Conservation (phyloP, 1,140 invertebrate species). For the Sipha flava region DNA sequence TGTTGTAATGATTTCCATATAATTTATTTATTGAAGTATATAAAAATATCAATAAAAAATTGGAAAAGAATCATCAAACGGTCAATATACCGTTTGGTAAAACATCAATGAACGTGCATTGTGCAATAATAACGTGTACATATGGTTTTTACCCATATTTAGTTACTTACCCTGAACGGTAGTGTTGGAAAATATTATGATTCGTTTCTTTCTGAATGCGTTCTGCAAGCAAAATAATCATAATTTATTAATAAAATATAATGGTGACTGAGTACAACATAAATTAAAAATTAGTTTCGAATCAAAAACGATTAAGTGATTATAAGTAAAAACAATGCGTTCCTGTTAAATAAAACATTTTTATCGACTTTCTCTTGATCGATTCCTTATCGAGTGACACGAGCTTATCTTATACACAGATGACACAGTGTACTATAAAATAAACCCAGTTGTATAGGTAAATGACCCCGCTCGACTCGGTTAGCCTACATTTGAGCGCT, state of each 20-base stretch:
- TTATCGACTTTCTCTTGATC: conserved; percentile 23
- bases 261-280: too few relatives aligned
- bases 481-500: conserved; percentile 4
- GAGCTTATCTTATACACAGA: conserved; percentile 10
- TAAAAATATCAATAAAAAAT: background rate
- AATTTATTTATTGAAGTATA: background rate
- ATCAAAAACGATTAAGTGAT: background rate
- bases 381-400: conserved; percentile 14
- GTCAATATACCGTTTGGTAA: conserved; percentile 2
- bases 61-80: background rate
- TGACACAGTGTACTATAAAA: background rate
- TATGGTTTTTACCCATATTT: background rate
- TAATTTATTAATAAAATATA: too few relatives aligned
- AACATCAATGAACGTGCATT: background rate
- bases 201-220: background rate
- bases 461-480: conserved; percentile 1
- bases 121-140: background rate
- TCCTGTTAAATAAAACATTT: background rate
- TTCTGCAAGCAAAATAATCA: too few relatives aligned
- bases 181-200: too few relatives aligned
- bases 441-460: conserved; percentile 8
- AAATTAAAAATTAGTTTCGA: too few relatives aligned
- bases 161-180: background rate
- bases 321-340: conserved; percentile 2
- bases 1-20: too few relatives aligned